Percentiles rank a stretch among this genome's conserved stretches.
These are phyloP conservation scores for Trinorchestia longiramus DNA, from an alignment of 1,140 invertebrate species.

Conservation along the genomic window DNA sequence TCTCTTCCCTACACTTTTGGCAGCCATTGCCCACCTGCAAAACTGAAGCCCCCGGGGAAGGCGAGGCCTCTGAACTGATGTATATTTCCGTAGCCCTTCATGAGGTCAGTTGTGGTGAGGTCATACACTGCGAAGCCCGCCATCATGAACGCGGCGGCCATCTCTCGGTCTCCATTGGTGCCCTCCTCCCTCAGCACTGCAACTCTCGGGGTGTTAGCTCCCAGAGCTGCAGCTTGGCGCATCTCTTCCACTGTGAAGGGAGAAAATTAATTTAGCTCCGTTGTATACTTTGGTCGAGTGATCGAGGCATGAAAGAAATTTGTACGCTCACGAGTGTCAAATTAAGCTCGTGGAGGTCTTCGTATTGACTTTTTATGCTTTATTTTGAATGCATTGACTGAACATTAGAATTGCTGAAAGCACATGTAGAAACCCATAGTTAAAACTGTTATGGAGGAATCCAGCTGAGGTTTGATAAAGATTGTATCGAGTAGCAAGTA, in stretches of 20 bases:
- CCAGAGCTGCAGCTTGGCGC: neutral
- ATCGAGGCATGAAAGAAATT: neutral
- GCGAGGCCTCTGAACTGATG: slow-evolving; percentile 88
- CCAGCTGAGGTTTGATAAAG: no score
- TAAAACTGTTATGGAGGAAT: no score
- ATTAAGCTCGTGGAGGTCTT: neutral
- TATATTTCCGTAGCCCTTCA: slow-evolving; percentile 75
- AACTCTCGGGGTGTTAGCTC: slow-evolving; percentile 74
- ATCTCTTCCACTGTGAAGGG: neutral
- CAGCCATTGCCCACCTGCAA: slow-evolving; percentile 78
- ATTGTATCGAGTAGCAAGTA: no score
- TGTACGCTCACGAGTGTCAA: neutral
- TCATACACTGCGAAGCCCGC: slow-evolving; percentile 92
- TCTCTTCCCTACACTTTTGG: no score
- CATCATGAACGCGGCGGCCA: slow-evolving; percentile 92
- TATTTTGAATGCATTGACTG: neutral
- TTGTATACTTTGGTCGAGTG: neutral
- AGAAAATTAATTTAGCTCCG: neutral
- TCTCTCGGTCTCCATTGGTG: slow-evolving; percentile 96
- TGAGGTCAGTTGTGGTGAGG: slow-evolving; percentile 90
- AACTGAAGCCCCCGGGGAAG: slow-evolving; percentile 98
- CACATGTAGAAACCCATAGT: neutral
- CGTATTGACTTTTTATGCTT: neutral
- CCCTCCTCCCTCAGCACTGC: slow-evolving; percentile 97
- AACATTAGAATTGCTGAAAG: neutral